These are phyloP conservation scores for Meles meles DNA, from an alignment of 2,113 vertebrate genomes.

Conservation along the genomic window DNA sequence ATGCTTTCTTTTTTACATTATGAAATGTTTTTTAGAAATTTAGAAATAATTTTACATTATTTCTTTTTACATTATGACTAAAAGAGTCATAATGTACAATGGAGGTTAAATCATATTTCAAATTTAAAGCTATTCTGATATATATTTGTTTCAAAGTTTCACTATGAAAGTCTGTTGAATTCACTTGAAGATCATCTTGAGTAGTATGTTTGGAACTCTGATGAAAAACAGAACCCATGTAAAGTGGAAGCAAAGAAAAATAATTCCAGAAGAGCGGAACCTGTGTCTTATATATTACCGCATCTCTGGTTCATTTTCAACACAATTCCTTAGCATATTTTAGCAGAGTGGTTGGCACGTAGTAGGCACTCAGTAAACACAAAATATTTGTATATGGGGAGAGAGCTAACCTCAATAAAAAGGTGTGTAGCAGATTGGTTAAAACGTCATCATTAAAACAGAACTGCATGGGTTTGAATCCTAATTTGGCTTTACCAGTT, in stretches of 20 bases:
- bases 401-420: not conserved
- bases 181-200: constrained; percentile 19
- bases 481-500: not conserved
- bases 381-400: not conserved
- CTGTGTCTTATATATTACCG: not conserved
- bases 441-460: not conserved
- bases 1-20: not conserved
- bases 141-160: constrained; percentile 17
- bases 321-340: not conserved
- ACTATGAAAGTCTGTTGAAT: constrained; percentile 41
- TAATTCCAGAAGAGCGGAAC: not conserved
- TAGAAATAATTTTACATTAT: no score
- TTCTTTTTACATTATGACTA: no score
- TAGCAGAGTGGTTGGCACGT: not conserved
- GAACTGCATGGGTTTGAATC: not conserved
- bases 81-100: constrained; percentile 36
- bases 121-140: constrained; percentile 32
- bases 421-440: not conserved
- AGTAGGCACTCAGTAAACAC: not conserved
- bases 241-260: constrained; percentile 18
- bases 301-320: not conserved
- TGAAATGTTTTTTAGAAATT: no score
- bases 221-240: constrained; percentile 17
- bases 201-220: constrained; percentile 4
- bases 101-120: constrained; percentile 52